Evolutionary conservation across 2,113 vertebrate species (phyloP).

Genomic region (Rhinichthys klamathensis): DNA sequence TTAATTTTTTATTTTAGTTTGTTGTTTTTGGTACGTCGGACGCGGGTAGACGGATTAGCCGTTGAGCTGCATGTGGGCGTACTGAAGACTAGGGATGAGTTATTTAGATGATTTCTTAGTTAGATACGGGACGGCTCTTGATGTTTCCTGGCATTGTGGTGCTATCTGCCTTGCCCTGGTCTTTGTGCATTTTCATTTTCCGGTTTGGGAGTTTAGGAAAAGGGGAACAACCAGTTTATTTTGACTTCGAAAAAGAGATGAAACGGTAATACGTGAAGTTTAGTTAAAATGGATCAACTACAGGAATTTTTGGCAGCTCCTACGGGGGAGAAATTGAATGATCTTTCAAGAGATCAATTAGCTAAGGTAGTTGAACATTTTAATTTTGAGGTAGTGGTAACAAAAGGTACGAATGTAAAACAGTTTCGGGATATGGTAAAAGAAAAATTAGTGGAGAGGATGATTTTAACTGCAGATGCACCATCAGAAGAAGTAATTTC

Average conservation of each 20-base stretch:
- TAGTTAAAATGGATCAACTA: too few species aligned
- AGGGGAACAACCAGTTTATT: too few species aligned
- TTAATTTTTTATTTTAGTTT: neutral
- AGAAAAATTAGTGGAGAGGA: too few species aligned
- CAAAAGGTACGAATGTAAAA: neutral
- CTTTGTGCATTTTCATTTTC: too few species aligned
- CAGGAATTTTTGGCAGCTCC: neutral
- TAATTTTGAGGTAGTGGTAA: neutral
- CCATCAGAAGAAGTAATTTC: neutral
- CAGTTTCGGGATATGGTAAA: neutral
- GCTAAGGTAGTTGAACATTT: neutral
- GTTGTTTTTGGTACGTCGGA: neutral
- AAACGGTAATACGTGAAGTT: too few species aligned
- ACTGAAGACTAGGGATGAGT: neutral
- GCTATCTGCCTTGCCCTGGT: too few species aligned
- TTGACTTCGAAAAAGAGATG: too few species aligned
- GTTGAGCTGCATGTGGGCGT: conserved; percentile 13
- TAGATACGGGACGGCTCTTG: neutral
- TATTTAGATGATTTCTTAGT: neutral
- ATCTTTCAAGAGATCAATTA: neutral
- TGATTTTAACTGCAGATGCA: neutral
- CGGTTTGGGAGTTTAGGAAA: too few species aligned
- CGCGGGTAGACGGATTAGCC: neutral
- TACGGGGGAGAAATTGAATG: neutral
- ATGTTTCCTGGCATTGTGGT: neutral